Base-by-base conservation (phyloP, 2,888 invertebrate species). In the Scaptomyza parva region DNA sequence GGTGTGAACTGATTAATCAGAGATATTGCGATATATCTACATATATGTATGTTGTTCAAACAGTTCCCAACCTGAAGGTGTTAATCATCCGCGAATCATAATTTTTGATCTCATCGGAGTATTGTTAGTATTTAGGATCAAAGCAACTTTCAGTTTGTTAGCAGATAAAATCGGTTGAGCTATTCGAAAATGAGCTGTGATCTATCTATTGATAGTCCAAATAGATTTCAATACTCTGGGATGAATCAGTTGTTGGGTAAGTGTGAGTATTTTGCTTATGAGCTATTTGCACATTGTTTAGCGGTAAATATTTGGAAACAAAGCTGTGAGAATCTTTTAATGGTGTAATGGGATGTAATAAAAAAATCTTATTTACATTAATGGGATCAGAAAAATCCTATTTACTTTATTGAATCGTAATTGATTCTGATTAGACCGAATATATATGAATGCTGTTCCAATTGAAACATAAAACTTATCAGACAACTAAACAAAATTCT, bases 41-140 rank as follows among this genome's bases (percentile, higher is more conserved):
- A 54, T 53, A 22, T 9, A 12, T 20, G 5, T n/a, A 9, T 35
- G 43, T 43, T 9, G 26, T n/a, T n/a, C 6, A 26, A 66, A 18
- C 20, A 35, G 8, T 37, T 33, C 58, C 33, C 51, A 40, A 55
- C 30, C 12, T 35, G 12, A 0, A 47, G 59, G 71, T 83, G 75
- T 78, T 85, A 78, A 85, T 84, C 85, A 80, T 69, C 66, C 43
- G 78, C 50, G 68, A 77, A 67, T 77, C 68, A 67, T 63, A 51
- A 62, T 68, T 64, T 20, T 41, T 3, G 6, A 33, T 18, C 18
- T n/a, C 24, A 43, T 8, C 17, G 37, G 11, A 33, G 5, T 33
- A n/a, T 28, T 7, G 24, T 41, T 35, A 43, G 14, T 48, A 17
- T 14, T 22, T 8, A 12, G 73, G 82, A 83, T 83, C 87, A 83